These are phyloP conservation scores for Pediacus dermestoides DNA, from an alignment of 2,888 invertebrate genomes.

Conservation along the genomic window DNA sequence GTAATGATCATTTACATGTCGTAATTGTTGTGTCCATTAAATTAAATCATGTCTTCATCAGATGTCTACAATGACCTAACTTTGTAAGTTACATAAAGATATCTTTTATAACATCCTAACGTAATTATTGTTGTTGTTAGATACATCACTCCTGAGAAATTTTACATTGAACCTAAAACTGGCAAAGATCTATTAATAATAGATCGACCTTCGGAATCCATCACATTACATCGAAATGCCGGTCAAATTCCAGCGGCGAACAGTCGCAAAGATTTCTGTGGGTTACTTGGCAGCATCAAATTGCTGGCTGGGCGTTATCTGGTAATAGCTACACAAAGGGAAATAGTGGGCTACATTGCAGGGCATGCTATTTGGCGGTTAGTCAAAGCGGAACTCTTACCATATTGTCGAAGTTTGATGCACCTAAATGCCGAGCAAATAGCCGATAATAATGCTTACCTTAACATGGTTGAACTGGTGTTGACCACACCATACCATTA, in stretches of 20 bases:
- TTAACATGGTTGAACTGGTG: conserved; percentile 79
- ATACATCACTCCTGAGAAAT: conserved; percentile 84
- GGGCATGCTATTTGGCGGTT: conserved; percentile 77
- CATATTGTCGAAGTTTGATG: conserved; percentile 78
- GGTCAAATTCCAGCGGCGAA: conserved; percentile 63
- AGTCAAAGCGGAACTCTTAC: conserved; percentile 76
- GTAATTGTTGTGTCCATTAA: too few relatives aligned
- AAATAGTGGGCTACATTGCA: conserved; percentile 75
- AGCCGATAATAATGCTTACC: conserved; percentile 77
- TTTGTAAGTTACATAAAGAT: conserved; percentile 30
- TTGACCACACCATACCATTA: conserved; percentile 84
- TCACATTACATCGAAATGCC: conserved; percentile 44
- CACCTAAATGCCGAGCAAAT: conserved; percentile 82
- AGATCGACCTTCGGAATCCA: conserved; percentile 62
- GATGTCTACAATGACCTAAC: conserved; percentile 39
- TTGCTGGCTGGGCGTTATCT: conserved; percentile 84
- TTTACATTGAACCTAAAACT: conserved; percentile 79
- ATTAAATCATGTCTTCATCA: conserved; percentile 29
- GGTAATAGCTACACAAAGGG: conserved; percentile 81
- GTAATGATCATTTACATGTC: too few relatives aligned
- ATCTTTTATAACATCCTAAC: neutral
- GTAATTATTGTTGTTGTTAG: conserved; percentile 51
- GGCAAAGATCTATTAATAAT: conserved; percentile 76
- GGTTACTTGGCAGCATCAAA: conserved; percentile 81
- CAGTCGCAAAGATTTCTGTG: conserved; percentile 68